Conservation (phyloP, 1,140 invertebrate genomes). For the Drosophila rufa region DNA sequence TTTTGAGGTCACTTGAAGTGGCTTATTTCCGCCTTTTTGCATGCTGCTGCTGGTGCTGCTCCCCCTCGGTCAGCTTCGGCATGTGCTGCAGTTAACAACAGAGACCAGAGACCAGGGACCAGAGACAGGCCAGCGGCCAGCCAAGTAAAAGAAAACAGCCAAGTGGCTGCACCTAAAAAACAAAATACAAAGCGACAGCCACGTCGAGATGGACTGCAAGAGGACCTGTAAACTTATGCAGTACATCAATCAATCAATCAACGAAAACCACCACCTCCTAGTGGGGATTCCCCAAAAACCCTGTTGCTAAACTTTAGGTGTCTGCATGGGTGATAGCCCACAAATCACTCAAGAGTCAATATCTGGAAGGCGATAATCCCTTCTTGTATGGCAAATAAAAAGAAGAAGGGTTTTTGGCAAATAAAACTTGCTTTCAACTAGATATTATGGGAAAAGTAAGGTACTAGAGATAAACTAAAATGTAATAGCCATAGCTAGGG, state of each 20-base stretch:
- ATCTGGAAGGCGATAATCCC: constrained; percentile 1
- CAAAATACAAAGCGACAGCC: neutral
- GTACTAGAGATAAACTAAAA: no score
- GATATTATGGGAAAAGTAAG: no score
- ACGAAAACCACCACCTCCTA: neutral
- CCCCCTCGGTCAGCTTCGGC: constrained; percentile 57
- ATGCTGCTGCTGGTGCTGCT: constrained; percentile 32
- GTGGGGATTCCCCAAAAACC: neutral
- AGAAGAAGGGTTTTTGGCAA: neutral
- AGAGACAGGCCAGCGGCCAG: constrained; percentile 1
- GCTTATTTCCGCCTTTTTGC: constrained; percentile 81
- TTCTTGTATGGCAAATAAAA: constrained; percentile 1
- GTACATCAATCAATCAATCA: constrained; percentile 33
- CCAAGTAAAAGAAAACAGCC: constrained; percentile 29
- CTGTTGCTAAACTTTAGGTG: constrained; percentile 7
- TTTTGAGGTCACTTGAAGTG: constrained; percentile 81
- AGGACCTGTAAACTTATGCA: constrained; percentile 41
- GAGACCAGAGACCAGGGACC: constrained; percentile 21
- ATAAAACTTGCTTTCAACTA: no score
- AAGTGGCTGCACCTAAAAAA: constrained; percentile 22
- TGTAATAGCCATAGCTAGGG: no score
- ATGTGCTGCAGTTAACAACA: constrained; percentile 57
- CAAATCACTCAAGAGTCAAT: constrained; percentile 22
- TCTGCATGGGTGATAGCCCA: constrained; percentile 9
- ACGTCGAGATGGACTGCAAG: constrained; percentile 15